Base-by-base conservation (phyloP, 1,140 invertebrate species). In the Caenorhabditis tropicalis region DNA sequence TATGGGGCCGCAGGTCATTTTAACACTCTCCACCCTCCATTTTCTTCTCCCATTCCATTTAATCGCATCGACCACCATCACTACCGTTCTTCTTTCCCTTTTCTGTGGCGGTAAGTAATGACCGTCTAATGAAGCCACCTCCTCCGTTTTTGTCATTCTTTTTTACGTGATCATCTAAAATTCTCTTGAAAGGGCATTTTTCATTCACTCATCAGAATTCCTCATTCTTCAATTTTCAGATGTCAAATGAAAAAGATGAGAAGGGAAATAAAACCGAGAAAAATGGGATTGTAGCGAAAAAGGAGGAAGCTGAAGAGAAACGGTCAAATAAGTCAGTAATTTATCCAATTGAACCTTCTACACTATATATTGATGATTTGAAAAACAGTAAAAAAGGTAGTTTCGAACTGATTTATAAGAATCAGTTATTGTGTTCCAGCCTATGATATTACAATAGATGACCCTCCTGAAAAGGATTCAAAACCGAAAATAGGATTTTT, bases 401-500 rank as follows among this genome's bases (percentile, higher is more conserved):
- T n/a, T 74, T 9, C 7, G 10, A 12, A 56, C 7, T 3, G 24
- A 10, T 29, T 2, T 27, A 27, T 56, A 12, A 27, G 24, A 24
- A 6, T 27, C 12, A 74, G 24, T 15, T 43, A 36, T 36, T 4
- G 4, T 33, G 1, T 1, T 74, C 24, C 10, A 74, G 65, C 65
- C 5, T 74, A 74, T 43, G 65, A 74, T 31, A 46, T 74, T 29
- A 74, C 65, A 10, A 43, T 74, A 6, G 65, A 74, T 9, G 65
- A 74, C 9, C 65, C 65, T 12, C 36, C n/a, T 0, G 65, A 74
- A 21, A 74, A 74, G 43, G 65, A 27, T 43, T 24, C 65, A 19
- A 74, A 39, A 12, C n/a, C 33, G n/a, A 74, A 74, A 24, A 0
- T 65, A n/a, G 84, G 80, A 31, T 74, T 82, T 49, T 79, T 82